These are phyloP conservation scores for Schizopygopsis malacanthus DNA, from an alignment of 2,797 vertebrate species.

Conservation along the genomic window DNA sequence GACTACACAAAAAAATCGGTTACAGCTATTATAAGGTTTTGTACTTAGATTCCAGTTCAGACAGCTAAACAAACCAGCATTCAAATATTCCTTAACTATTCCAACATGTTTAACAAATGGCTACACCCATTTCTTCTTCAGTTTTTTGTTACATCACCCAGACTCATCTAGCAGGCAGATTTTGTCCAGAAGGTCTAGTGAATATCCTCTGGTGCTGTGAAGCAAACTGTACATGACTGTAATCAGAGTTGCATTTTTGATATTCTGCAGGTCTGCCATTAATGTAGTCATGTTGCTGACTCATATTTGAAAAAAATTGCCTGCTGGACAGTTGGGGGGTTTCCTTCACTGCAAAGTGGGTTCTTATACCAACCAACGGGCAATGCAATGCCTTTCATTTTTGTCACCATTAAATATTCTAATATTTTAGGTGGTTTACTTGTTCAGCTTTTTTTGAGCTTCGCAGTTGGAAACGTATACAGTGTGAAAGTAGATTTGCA, in stretches of 20 bases:
- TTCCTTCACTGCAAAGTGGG: not conserved
- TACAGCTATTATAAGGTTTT: not conserved
- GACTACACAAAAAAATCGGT: not conserved
- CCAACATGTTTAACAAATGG: not conserved
- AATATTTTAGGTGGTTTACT: not conserved
- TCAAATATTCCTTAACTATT: not conserved
- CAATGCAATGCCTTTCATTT: not conserved
- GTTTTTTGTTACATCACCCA: not conserved
- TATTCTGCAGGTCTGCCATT: not conserved
- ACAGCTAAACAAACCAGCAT: not conserved
- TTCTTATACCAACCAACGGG: not conserved
- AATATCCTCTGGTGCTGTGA: too few relatives aligned
- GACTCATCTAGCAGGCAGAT: not conserved
- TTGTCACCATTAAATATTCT: not conserved
- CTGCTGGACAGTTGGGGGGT: constrained; percentile 14
- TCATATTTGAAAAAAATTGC: not conserved
- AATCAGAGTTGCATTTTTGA: not conserved
- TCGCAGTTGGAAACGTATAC: not conserved
- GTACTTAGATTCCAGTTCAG: not conserved
- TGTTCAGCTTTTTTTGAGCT: not conserved
- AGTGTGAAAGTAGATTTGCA: not conserved
- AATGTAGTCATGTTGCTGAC: constrained; percentile 19
- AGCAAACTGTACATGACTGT: not conserved
- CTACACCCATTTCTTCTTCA: not conserved
- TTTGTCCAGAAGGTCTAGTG: not conserved